Percentiles rank a stretch among this genome's conserved stretches.
phyloP scores from a whole-genome alignment of 2,113 vertebrate species.

The Cygnus buccinator region DNA sequence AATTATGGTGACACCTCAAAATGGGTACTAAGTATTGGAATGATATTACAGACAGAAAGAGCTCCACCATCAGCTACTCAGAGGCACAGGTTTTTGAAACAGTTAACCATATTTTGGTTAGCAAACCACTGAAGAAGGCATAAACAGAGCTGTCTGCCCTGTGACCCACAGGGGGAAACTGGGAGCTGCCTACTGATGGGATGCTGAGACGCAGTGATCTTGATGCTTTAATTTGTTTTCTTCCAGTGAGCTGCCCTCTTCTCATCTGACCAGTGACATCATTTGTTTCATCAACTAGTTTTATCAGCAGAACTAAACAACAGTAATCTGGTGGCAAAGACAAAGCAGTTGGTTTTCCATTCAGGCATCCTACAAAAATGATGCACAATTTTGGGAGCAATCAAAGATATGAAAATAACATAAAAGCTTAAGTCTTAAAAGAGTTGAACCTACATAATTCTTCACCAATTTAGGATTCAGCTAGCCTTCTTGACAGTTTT shows the following conservation, averaged over 20 bases:
- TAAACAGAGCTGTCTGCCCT: background rate
- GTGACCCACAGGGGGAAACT: accelerated
- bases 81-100: background rate
- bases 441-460: background rate
- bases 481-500: background rate
- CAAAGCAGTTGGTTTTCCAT: background rate
- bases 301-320: background rate
- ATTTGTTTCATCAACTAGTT: background rate
- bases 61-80: background rate
- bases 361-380: background rate
- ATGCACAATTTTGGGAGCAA: background rate
- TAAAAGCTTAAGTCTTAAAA: background rate
- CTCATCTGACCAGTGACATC: accelerated
- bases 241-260: background rate
- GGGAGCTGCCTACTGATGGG: accelerated
- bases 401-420: background rate
- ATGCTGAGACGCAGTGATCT: background rate
- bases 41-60: background rate
- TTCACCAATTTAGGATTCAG: background rate
- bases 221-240: background rate
- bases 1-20: background rate
- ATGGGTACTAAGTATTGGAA: background rate
- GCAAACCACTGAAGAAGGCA: background rate
- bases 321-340: background rate
- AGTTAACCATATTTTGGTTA: background rate